A percentile compares a stretch with the other conserved stretches of the same genome.
Evolutionary conservation across 2,113 vertebrate genomes (phyloP).

Genomic region (Larimichthys crocea): DNA sequence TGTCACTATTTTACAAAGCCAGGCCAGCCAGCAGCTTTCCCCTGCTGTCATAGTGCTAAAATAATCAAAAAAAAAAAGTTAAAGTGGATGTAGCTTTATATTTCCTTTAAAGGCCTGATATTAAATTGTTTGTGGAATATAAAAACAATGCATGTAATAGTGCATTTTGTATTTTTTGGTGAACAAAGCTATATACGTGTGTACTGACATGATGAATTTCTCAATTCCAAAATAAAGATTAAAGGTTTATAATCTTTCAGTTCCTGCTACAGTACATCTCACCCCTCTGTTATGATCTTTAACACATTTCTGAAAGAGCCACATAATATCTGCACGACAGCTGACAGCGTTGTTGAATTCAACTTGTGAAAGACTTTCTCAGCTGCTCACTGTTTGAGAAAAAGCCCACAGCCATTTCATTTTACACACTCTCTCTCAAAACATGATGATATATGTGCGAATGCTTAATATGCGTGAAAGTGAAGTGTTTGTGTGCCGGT

Average conservation of each 20-base stretch:
- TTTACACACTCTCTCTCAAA: not conserved
- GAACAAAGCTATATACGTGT: too few relatives aligned
- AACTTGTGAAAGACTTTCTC: not conserved
- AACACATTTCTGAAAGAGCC: not conserved
- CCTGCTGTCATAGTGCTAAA: not conserved
- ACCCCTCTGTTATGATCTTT: not conserved
- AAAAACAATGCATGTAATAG: too few relatives aligned
- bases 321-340: not conserved
- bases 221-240: not conserved
- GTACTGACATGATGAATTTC: too few relatives aligned
- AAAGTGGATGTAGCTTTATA: not conserved
- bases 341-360: not conserved
- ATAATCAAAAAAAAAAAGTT: not conserved
- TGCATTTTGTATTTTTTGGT: not conserved
- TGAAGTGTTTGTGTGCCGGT: not conserved
- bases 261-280: not conserved
- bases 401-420: not conserved
- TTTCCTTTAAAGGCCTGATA: too few relatives aligned
- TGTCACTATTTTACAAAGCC: not conserved
- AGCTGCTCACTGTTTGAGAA: not conserved
- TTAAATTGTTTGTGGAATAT: too few relatives aligned
- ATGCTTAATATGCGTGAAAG: conserved; percentile 4
- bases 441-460: not conserved
- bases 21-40: not conserved
- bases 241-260: not conserved